Percentiles rank a stretch among this genome's conserved stretches.
Evolutionary conservation across 92 coral and sea anemone genomes (phyloP).

Genomic region (Hydrozoanthus gracilis): DNA sequence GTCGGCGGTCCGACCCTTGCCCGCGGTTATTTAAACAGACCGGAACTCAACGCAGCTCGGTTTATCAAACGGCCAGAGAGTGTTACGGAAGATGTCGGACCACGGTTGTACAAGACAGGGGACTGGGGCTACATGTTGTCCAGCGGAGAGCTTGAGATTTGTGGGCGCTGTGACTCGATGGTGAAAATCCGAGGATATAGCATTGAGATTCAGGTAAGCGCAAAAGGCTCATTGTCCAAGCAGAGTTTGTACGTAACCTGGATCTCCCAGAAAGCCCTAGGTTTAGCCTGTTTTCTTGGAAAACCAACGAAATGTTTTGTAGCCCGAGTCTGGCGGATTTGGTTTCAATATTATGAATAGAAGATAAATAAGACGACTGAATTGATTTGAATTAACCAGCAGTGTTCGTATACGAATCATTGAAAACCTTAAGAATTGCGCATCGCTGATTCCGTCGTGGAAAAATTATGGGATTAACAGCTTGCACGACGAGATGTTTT

Average conservation of each 20-base stretch:
- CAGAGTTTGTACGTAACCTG: neutral
- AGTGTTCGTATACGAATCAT: too few species aligned
- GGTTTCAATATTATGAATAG: too few species aligned
- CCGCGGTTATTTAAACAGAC: slow-evolving; percentile 92
- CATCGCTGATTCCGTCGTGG: too few species aligned
- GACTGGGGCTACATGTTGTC: slow-evolving; percentile 94
- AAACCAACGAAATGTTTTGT: too few species aligned
- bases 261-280: too few species aligned
- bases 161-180: slow-evolving; percentile 93
- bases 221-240: neutral
- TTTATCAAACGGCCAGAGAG: slow-evolving; percentile 69
- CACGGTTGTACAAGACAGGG: slow-evolving; percentile 78
- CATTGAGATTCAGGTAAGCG: slow-evolving; percentile 83
- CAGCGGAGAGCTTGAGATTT: slow-evolving; percentile 80
- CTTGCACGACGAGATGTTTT: too few species aligned
- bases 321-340: too few species aligned
- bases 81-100: slow-evolving; percentile 74
- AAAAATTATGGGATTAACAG: too few species aligned
- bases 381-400: too few species aligned
- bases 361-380: too few species aligned
- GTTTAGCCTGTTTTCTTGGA: too few species aligned
- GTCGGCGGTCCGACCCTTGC: slow-evolving; percentile 92
- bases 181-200: slow-evolving; percentile 93
- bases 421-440: too few species aligned
- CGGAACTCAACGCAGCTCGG: slow-evolving; percentile 76